Evolutionary conservation across 2,797 vertebrate species (phyloP).

Genomic region (Tauraco hartlaubi): DNA sequence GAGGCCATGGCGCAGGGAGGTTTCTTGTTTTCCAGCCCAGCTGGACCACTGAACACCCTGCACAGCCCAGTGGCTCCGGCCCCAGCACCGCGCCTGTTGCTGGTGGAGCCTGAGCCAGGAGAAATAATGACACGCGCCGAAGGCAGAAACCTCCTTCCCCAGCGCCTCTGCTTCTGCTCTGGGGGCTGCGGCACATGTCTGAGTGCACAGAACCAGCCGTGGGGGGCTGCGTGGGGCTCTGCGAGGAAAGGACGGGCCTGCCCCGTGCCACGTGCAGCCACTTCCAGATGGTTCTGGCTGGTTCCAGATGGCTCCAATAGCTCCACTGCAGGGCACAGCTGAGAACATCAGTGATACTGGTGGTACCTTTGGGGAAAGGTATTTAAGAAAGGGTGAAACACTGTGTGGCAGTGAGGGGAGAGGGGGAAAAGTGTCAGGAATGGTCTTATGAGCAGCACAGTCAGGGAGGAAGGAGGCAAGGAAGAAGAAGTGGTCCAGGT

Average conservation of each 20-base stretch:
- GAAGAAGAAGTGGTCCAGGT: too few species aligned
- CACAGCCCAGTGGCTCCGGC: too few species aligned
- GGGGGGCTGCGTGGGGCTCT: neutral
- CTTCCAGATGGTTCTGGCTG: neutral
- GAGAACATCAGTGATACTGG: neutral
- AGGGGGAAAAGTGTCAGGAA: too few species aligned
- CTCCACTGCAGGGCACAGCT: neutral
- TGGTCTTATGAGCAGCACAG: fast-evolving
- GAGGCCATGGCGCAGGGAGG: fast-evolving
- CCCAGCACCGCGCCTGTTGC: fast-evolving
- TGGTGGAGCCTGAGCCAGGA: neutral
- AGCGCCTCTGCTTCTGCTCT: fast-evolving
- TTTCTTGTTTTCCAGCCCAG: neutral
- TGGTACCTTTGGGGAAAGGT: neutral
- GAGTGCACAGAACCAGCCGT: neutral
- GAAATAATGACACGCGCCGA: neutral
- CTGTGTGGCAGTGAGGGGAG: fast-evolving
- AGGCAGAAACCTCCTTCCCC: neutral
- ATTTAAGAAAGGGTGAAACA: neutral
- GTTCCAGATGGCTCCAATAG: neutral
- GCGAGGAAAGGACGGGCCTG: neutral
- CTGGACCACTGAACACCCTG: fast-evolving
- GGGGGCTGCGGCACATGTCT: fast-evolving
- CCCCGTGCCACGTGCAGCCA: neutral
- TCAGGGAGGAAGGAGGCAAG: too few species aligned